A percentile compares a stretch with the other conserved stretches of the same genome.
Conservation (phyloP, 2,113 vertebrate genomes). For the Boleophthalmus pectinirostris region DNA sequence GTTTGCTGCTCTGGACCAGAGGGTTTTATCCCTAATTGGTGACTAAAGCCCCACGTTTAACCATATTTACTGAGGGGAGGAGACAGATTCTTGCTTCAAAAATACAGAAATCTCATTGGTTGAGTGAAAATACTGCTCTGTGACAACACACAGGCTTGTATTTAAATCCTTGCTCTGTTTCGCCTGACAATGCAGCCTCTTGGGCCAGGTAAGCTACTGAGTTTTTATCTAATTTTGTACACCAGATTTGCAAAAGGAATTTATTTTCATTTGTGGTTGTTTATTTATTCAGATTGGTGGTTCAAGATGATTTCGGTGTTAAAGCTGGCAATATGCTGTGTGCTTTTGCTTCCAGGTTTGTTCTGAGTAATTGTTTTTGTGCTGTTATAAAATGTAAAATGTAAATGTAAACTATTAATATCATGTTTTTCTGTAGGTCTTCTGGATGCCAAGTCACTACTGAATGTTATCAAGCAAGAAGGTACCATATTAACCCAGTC, state of each 20-base stretch:
- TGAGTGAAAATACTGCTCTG: constrained; percentile 7
- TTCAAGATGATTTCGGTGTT: constrained; percentile 66
- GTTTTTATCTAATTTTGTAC: not conserved
- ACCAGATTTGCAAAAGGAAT: not conserved
- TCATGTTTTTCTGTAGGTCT: constrained; percentile 49
- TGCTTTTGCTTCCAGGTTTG: constrained; percentile 69
- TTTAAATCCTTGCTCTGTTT: constrained; percentile 53
- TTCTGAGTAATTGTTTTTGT: not conserved
- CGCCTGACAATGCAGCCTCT: constrained; percentile 43
- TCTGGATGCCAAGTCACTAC: constrained; percentile 72
- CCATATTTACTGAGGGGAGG: constrained; percentile 45
- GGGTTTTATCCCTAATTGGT: constrained; percentile 63
- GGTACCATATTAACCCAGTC: constrained; percentile 46
- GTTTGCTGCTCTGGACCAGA: constrained; percentile 39
- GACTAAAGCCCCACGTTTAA: constrained; percentile 60
- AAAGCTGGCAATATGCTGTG: constrained; percentile 54
- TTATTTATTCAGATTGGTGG: constrained; percentile 31
- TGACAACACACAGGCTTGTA: constrained; percentile 41
- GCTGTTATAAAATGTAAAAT: not conserved
- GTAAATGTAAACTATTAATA: not conserved
- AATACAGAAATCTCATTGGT: constrained; percentile 52
- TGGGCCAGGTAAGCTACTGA: constrained; percentile 58
- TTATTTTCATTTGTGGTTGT: not conserved
- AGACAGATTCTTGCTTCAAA: constrained; percentile 18
- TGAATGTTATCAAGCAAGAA: constrained; percentile 64